Percentiles rank a stretch among this genome's conserved stretches.
phyloP scores from a whole-genome alignment of 92 coral and sea anemone species.

The Palythoa grandiflora region DNA sequence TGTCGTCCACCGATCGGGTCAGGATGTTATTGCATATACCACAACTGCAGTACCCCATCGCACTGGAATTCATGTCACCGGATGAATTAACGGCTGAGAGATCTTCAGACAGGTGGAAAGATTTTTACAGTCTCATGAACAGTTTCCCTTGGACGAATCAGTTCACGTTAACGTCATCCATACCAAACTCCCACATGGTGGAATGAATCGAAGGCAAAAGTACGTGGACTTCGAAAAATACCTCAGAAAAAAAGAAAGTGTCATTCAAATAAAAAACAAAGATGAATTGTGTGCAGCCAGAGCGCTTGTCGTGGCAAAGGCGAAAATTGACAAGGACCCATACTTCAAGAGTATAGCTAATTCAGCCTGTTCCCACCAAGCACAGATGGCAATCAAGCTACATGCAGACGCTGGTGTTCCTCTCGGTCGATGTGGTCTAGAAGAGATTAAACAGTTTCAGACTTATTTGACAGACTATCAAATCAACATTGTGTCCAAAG shows the following conservation, averaged over 20 bases:
- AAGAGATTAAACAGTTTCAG: conserved; percentile 53
- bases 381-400: conserved; percentile 21
- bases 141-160: conserved; percentile 31
- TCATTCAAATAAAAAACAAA: conserved; percentile 51
- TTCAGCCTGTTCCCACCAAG: background rate
- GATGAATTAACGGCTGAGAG: conserved; percentile 39
- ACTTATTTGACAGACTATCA: conserved; percentile 38
- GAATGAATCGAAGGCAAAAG: conserved; percentile 23
- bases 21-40: conserved; percentile 8
- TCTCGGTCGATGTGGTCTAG: conserved; percentile 45
- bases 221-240: conserved; percentile 25
- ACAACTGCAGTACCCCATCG: background rate
- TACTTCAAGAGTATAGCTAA: background rate
- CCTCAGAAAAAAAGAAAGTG: background rate
- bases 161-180: conserved; percentile 42
- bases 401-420: conserved; percentile 47
- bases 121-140: conserved; percentile 32
- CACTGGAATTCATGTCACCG: conserved; percentile 35
- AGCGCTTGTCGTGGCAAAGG: conserved; percentile 59
- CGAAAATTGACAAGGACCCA: conserved; percentile 40
- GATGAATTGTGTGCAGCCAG: conserved; percentile 60
- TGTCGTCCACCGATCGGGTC: conserved; percentile 19
- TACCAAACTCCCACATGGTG: conserved; percentile 34
- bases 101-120: conserved; percentile 39
- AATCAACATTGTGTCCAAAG: conserved; percentile 50